Percentiles rank a stretch among this genome's conserved stretches.
Evolutionary conservation across 2,888 invertebrate genomes (phyloP).

Genomic region (Acronicta leporina): DNA sequence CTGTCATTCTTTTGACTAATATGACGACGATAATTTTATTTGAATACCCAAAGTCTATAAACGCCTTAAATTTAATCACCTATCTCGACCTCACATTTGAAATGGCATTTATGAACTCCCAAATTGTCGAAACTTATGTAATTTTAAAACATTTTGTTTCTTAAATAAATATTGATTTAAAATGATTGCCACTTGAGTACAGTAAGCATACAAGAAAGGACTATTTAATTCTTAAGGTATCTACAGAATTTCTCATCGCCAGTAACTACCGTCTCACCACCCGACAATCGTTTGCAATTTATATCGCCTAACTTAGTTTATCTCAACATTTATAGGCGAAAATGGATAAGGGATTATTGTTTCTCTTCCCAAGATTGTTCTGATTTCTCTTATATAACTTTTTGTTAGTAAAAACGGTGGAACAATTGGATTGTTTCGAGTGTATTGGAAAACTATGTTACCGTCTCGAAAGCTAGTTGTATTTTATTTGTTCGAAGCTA

Average conservation of each 20-base stretch:
- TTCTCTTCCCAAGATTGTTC: conserved; percentile 42
- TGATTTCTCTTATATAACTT: conserved; percentile 35
- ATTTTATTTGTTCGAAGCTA: conserved; percentile 16
- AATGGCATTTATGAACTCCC: too few species aligned
- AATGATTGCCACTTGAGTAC: too few species aligned
- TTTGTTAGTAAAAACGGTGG: conserved; percentile 24
- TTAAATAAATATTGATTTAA: too few species aligned
- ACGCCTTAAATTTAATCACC: too few species aligned
- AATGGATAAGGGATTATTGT: conserved; percentile 46
- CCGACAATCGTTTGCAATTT: conserved; percentile 40
- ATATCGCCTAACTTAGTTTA: conserved; percentile 44
- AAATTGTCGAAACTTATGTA: too few species aligned
- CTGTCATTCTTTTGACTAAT: too few species aligned
- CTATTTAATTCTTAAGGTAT: conserved; percentile 43
- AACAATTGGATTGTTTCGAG: conserved; percentile 31
- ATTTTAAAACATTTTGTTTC: too few species aligned
- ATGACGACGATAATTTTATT: too few species aligned
- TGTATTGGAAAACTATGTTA: conserved; percentile 19
- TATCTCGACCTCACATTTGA: too few species aligned
- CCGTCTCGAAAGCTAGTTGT: conserved; percentile 3
- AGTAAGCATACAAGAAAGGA: too few species aligned
- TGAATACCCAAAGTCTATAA: too few species aligned
- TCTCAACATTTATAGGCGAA: conserved; percentile 39
- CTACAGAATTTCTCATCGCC: conserved; percentile 1
- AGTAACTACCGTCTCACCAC: conserved; percentile 5